Percentiles rank a stretch among this genome's conserved stretches.
Evolutionary conservation across 2,888 invertebrate species (phyloP).

Genomic region (Cataglyphis cursor): DNA sequence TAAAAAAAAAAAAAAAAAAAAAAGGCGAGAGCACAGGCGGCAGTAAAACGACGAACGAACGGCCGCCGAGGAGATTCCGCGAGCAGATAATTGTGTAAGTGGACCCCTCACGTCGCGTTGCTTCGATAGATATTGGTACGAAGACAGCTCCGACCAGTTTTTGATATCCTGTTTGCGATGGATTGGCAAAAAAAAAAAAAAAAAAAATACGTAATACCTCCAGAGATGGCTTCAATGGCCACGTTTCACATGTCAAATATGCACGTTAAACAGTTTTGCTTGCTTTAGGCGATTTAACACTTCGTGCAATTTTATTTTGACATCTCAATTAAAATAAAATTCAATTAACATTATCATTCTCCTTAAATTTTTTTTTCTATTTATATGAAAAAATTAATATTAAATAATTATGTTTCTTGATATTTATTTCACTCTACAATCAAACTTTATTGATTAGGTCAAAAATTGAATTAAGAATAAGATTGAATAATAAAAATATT

Average conservation of each 20-base stretch:
- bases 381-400: too few relatives aligned
- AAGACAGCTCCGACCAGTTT: slow-evolving; percentile 57
- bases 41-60: slow-evolving; percentile 81
- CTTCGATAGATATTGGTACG: slow-evolving; percentile 55
- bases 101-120: slow-evolving; percentile 75
- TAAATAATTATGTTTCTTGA: background rate
- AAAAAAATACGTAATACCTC: slow-evolving; percentile 5
- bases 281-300: background rate
- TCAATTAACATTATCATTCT: background rate
- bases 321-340: background rate
- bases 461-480: background rate
- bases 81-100: slow-evolving; percentile 83
- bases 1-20: slow-evolving; percentile 51
- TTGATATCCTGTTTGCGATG: slow-evolving; percentile 45
- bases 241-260: background rate
- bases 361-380: background rate
- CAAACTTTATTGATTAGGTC: background rate
- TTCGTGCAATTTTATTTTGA: background rate
- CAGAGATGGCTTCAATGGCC: slow-evolving; percentile 20
- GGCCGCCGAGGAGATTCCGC: slow-evolving; percentile 80
- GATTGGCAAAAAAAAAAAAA: slow-evolving; percentile 43
- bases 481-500: slow-evolving; percentile 1
- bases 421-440: background rate
- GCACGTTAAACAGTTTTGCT: background rate
- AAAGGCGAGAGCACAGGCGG: slow-evolving; percentile 73